Conservation (phyloP, 2,888 invertebrate species). For the Synanthedon andrenaeformis region DNA sequence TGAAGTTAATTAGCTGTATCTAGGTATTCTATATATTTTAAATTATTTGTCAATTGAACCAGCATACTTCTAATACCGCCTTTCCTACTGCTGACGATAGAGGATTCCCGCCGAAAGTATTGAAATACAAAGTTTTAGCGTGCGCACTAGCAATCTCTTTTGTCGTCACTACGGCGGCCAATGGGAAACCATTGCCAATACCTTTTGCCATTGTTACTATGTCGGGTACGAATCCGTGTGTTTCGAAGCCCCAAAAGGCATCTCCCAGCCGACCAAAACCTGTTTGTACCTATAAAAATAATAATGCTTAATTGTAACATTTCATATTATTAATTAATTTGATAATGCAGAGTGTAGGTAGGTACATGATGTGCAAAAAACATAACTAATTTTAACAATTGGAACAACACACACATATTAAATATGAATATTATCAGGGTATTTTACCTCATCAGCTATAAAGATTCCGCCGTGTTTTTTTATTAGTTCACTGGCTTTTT, state of each 20-base stretch:
- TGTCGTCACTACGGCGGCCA: slow-evolving; percentile 95
- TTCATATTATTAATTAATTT: background rate
- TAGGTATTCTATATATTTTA: background rate
- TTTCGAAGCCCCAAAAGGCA: slow-evolving; percentile 96
- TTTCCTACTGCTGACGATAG: slow-evolving; percentile 88
- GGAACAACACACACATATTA: background rate
- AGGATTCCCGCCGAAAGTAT: slow-evolving; percentile 97
- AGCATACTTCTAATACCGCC: slow-evolving; percentile 88
- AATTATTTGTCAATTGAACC: background rate
- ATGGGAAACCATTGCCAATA: slow-evolving; percentile 95
- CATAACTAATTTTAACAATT: background rate
- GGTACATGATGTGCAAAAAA: background rate
- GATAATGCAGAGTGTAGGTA: background rate
- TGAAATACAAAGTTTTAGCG: slow-evolving; percentile 85
- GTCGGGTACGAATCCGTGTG: slow-evolving; percentile 88
- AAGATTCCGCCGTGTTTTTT: slow-evolving; percentile 87
- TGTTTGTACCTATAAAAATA: slow-evolving; percentile 81
- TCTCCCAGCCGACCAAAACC: slow-evolving; percentile 96
- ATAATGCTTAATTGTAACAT: background rate
- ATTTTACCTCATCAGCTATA: slow-evolving; percentile 87
- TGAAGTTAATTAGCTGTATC: background rate
- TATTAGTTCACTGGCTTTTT: slow-evolving; percentile 82
- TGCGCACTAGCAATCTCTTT: slow-evolving; percentile 86
- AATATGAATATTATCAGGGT: background rate
- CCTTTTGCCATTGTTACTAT: slow-evolving; percentile 97